phyloP scores from a whole-genome alignment of 2,888 invertebrate species.

The Abrostola triplasia region DNA sequence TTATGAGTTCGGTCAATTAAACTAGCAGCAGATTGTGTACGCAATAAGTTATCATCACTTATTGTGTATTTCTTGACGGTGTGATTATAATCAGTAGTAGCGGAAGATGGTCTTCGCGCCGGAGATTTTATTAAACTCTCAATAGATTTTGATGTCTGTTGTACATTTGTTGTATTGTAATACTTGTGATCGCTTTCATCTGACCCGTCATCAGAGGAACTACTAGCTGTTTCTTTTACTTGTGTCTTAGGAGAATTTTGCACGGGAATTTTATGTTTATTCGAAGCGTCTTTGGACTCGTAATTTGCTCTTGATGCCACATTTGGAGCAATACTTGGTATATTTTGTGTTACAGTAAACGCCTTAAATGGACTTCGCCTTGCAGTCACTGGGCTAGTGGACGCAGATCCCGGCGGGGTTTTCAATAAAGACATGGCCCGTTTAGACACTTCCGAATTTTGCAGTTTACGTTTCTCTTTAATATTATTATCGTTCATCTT shows the following conservation, averaged over 20 bases:
- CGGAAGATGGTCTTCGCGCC: constrained; percentile 73
- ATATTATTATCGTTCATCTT: constrained; percentile 73
- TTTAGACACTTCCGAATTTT: constrained; percentile 68
- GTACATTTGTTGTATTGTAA: constrained; percentile 56
- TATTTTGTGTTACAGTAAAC: constrained; percentile 27
- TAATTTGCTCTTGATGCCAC: constrained; percentile 12
- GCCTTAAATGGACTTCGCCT: constrained; percentile 49
- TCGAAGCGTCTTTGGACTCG: constrained; percentile 7
- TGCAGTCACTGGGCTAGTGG: constrained; percentile 64
- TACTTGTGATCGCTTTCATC: constrained; percentile 65
- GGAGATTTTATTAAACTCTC: constrained; percentile 79
- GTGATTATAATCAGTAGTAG: constrained; percentile 62
- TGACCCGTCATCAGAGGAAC: constrained; percentile 60
- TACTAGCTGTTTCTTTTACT: constrained; percentile 31
- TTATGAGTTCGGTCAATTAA: constrained; percentile 54
- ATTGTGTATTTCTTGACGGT: constrained; percentile 60
- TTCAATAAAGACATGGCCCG: constrained; percentile 72
- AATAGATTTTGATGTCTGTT: constrained; percentile 69
- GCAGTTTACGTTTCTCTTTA: constrained; percentile 63
- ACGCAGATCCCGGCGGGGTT: constrained; percentile 74
- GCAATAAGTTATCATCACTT: constrained; percentile 60
- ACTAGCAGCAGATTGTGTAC: constrained; percentile 70
- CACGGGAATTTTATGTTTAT: constrained; percentile 22
- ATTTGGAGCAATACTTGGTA: constrained; percentile 14
- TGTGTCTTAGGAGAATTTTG: constrained; percentile 28